A percentile compares a stretch with the other conserved stretches of the same genome.
Evolutionary conservation across 2,888 invertebrate genomes (phyloP).

Genomic region (Notocelia uddmanniana): DNA sequence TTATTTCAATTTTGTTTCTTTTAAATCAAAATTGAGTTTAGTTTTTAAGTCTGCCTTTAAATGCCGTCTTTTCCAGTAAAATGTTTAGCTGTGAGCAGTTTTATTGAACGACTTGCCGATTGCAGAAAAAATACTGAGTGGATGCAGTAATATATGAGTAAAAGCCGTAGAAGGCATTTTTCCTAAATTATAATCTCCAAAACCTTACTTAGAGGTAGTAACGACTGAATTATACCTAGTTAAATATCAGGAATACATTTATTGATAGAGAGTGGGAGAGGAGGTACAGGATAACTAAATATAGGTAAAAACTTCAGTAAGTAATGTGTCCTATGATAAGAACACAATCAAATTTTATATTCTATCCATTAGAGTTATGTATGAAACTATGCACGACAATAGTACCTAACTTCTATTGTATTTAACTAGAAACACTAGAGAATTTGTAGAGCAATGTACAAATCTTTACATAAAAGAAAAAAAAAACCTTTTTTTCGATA

Average conservation of each 20-base stretch:
- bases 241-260: constrained; percentile 32
- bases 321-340: constrained; percentile 1
- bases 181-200: background rate
- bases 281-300: constrained; percentile 28
- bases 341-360: background rate
- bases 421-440: background rate
- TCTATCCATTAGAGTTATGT: background rate
- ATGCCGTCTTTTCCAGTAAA: constrained; percentile 37
- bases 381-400: background rate
- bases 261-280: background rate
- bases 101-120: constrained; percentile 10
- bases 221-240: constrained; percentile 3
- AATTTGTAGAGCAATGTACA: background rate
- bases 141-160: constrained; percentile 5
- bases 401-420: background rate
- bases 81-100: constrained; percentile 9
- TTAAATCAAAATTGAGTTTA: constrained; percentile 42
- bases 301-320: constrained; percentile 39
- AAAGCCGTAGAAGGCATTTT: constrained; percentile 17
- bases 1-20: constrained; percentile 34
- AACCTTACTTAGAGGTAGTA: background rate
- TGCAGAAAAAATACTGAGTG: constrained; percentile 17
- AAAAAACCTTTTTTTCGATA: background rate
- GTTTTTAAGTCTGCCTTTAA: constrained; percentile 37
- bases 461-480: background rate